A percentile compares a stretch with the other conserved stretches of the same genome.
These are phyloP conservation scores for Globia sparganii DNA, from an alignment of 2,888 invertebrate species.

Conservation along the genomic window DNA sequence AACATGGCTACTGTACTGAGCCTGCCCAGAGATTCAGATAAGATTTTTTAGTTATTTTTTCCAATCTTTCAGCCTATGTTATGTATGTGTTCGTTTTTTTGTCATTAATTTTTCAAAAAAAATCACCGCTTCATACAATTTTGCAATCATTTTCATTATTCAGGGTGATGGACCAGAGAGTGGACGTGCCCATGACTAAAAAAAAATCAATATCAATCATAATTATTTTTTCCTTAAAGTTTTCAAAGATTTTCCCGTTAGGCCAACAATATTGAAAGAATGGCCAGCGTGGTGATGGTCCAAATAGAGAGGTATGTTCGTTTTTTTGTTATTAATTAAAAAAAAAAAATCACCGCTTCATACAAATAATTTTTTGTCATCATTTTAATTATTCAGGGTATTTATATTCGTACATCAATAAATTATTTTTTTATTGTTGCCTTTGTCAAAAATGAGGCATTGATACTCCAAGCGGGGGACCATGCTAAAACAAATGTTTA, in stretches of 20 bases:
- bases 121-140: not conserved
- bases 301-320: too few relatives aligned
- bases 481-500: slow-evolving; percentile 41
- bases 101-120: not conserved
- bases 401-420: not conserved
- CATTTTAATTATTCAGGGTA: not conserved
- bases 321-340: not conserved
- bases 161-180: too few relatives aligned
- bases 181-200: too few relatives aligned
- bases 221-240: too few relatives aligned
- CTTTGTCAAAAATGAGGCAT: slow-evolving; percentile 33
- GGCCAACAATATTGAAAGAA: too few relatives aligned
- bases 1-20: not conserved
- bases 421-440: not conserved
- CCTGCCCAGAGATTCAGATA: not conserved
- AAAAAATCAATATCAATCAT: too few relatives aligned
- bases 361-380: not conserved
- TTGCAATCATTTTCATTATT: not conserved
- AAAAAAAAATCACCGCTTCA: not conserved
- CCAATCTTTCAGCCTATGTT: not conserved
- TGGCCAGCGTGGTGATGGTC: too few relatives aligned
- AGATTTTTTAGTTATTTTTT: not conserved
- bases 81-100: not conserved
- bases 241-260: too few relatives aligned
- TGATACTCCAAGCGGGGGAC: slow-evolving; percentile 24